phyloP scores from a whole-genome alignment of 2,888 invertebrate species.

The Tortrix viridana region DNA sequence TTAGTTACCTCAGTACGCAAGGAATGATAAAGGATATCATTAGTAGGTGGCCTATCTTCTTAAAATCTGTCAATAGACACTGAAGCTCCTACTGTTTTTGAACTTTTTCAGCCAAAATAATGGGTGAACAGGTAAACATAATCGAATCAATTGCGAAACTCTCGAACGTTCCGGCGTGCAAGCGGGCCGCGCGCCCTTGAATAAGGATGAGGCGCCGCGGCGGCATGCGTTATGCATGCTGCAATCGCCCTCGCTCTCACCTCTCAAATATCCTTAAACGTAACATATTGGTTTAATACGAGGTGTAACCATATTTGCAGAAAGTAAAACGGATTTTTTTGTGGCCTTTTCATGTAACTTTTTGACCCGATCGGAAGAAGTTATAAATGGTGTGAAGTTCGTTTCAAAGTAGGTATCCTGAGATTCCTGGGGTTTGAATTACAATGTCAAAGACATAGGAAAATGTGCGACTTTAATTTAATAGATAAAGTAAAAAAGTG shows the following conservation, averaged over 20 bases:
- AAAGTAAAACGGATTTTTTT: too few relatives aligned
- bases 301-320: background rate
- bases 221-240: slow-evolving; percentile 66
- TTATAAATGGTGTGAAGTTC: too few relatives aligned
- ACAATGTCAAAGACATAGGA: too few relatives aligned
- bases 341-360: too few relatives aligned
- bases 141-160: slow-evolving; percentile 36
- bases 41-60: too few relatives aligned
- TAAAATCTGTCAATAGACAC: background rate
- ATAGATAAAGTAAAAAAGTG: too few relatives aligned
- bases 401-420: too few relatives aligned
- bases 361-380: too few relatives aligned
- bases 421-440: too few relatives aligned
- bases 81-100: background rate
- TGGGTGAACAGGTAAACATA: slow-evolving; percentile 26
- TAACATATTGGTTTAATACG: slow-evolving; percentile 22
- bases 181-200: slow-evolving; percentile 68
- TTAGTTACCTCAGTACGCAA: too few relatives aligned
- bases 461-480: too few relatives aligned
- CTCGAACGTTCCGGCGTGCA: slow-evolving; percentile 60
- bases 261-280: slow-evolving; percentile 32
- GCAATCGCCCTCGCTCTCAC: slow-evolving; percentile 50
- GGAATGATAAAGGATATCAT: too few relatives aligned
- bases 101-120: slow-evolving; percentile 23
- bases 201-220: slow-evolving; percentile 65